Evolutionary conservation across 2,797 vertebrate species (phyloP).

Genomic region (Gymnocypris eckloni): DNA sequence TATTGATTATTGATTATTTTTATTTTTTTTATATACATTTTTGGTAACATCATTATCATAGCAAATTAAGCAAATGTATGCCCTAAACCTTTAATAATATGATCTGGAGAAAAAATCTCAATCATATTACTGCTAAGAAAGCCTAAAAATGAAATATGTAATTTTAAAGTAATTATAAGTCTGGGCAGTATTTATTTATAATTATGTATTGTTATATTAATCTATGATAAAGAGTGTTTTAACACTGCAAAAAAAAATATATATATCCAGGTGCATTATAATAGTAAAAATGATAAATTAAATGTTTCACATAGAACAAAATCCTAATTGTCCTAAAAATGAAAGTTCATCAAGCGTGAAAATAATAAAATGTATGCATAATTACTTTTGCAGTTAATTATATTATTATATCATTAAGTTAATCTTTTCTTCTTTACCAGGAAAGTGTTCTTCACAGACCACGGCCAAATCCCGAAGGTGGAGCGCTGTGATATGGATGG

Average conservation of each 20-base stretch:
- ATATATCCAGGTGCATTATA: background rate
- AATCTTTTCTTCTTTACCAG: slow-evolving; percentile 69
- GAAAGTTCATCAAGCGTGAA: background rate
- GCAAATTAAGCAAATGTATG: background rate
- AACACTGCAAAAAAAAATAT: background rate
- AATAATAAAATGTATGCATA: background rate
- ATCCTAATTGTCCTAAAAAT: background rate
- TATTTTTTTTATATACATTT: background rate
- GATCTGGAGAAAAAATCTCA: background rate
- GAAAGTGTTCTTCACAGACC: slow-evolving; percentile 97
- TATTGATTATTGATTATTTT: background rate
- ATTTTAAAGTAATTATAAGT: background rate
- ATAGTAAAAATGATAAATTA: background rate
- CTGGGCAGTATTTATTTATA: background rate
- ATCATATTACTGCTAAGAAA: background rate
- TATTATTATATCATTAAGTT: background rate
- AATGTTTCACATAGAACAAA: background rate
- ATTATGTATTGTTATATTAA: background rate
- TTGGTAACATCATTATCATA: background rate
- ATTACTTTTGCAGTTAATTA: background rate
- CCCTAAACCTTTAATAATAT: background rate
- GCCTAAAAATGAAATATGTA: background rate
- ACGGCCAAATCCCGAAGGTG: slow-evolving; percentile 93
- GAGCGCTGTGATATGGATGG: slow-evolving; percentile 98
- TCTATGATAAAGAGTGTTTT: background rate